Conservation (phyloP, 2,888 invertebrate species). For the Brachyopa scutellaris region DNA sequence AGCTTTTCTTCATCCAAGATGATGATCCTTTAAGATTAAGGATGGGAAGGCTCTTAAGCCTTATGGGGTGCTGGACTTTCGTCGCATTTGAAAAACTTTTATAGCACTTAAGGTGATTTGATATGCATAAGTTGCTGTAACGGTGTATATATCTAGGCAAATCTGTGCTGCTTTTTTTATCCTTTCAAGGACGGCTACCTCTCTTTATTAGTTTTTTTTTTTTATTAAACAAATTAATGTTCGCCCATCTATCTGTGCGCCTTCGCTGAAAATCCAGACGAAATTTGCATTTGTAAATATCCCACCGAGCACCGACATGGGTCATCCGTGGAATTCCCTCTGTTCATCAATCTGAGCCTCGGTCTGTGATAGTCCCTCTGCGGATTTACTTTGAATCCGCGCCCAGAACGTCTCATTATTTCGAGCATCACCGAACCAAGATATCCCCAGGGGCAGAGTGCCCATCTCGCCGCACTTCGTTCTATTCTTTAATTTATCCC, state of each 20-base stretch:
- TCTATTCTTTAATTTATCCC: constrained; percentile 50
- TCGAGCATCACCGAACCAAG: constrained; percentile 6
- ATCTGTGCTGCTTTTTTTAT: too few species aligned
- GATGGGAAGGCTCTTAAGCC: too few species aligned
- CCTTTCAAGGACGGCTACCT: constrained; percentile 1
- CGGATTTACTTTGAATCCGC: constrained; percentile 18
- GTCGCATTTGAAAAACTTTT: too few species aligned
- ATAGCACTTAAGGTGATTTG: too few species aligned
- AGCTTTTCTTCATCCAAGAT: too few species aligned
- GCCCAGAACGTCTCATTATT: constrained; percentile 47
- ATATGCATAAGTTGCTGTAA: too few species aligned
- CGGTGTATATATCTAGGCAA: too few species aligned
- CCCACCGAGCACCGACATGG: constrained; percentile 8
- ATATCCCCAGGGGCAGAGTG: constrained; percentile 34
- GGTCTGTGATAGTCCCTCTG: neutral
- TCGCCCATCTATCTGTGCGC: neutral
- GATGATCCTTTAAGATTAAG: too few species aligned
- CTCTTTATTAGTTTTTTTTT: constrained; percentile 9
- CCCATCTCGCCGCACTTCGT: constrained; percentile 11
- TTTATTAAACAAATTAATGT: constrained; percentile 21
- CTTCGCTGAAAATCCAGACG: neutral
- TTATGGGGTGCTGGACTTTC: too few species aligned
- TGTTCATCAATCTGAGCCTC: constrained; percentile 30
- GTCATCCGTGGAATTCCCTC: constrained; percentile 25
- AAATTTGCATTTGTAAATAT: constrained; percentile 50